phyloP scores from a whole-genome alignment of 2,113 vertebrate genomes.

The Oophaga pumilio region DNA sequence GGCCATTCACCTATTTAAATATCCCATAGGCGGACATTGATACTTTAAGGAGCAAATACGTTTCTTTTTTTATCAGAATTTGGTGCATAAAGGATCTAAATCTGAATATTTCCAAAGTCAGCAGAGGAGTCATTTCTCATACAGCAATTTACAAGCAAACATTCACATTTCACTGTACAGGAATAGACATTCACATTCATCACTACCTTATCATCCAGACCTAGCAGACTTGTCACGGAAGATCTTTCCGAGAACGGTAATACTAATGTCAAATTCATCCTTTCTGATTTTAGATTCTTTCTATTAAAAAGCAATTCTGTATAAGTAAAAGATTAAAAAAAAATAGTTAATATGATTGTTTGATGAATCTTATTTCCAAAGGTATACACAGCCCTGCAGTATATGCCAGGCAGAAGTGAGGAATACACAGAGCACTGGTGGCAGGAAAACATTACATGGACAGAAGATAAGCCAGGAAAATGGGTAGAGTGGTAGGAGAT shows the following conservation, averaged over 20 bases:
- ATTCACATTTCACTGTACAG: slow-evolving; percentile 1
- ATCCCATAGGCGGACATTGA: no score
- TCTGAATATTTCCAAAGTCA: neutral
- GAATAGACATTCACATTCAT: neutral
- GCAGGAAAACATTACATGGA: neutral
- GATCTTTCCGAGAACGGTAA: neutral
- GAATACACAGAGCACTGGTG: neutral
- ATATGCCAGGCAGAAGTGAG: no score
- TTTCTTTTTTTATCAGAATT: neutral
- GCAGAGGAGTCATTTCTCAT: neutral
- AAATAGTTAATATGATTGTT: no score
- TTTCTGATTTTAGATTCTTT: neutral
- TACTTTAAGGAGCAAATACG: no score
- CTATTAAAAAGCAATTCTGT: neutral
- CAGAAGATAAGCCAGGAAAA: neutral
- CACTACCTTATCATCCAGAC: neutral
- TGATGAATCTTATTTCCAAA: no score
- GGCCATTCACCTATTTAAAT: no score
- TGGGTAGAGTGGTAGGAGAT: neutral
- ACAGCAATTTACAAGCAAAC: neutral
- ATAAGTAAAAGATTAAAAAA: neutral
- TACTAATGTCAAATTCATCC: neutral
- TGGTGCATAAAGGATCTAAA: neutral
- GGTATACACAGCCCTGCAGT: neutral
- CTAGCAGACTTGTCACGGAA: neutral